Conservation (phyloP, 2,797 vertebrate species). For the Bucorvus abyssinicus region DNA sequence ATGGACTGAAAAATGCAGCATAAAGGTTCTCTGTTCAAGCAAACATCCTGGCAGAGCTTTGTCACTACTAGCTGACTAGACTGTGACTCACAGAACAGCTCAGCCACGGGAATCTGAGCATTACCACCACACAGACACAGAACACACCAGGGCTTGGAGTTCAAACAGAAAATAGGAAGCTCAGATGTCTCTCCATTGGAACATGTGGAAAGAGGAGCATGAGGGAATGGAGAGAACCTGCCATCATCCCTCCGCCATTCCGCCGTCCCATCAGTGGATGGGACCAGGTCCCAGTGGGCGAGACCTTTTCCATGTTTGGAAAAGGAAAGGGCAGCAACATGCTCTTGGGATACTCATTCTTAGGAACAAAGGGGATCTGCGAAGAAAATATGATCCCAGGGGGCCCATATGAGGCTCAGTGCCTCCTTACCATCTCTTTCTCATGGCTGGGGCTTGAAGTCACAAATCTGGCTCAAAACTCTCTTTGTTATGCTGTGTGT, state of each 20-base stretch:
- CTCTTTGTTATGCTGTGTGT: neutral
- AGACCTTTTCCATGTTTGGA: neutral
- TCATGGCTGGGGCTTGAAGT: neutral
- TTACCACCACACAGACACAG: neutral
- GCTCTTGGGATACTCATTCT: neutral
- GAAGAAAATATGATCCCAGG: neutral
- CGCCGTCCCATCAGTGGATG: neutral
- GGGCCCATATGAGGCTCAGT: neutral
- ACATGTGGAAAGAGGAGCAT: neutral
- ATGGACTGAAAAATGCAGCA: neutral
- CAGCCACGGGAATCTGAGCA: neutral
- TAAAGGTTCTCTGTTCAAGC: neutral
- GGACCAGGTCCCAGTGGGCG: neutral
- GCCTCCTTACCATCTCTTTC: neutral
- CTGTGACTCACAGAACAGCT: neutral
- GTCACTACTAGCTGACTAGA: neutral
- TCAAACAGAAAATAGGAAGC: neutral
- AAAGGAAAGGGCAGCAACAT: neutral
- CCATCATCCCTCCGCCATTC: neutral
- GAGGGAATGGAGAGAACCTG: neutral
- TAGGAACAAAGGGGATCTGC: neutral
- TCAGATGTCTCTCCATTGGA: neutral
- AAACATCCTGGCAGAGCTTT: neutral
- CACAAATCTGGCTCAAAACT: neutral
- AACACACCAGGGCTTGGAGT: neutral